Evolutionary conservation across 2,888 invertebrate species (phyloP), one percentile per base, ranked within the genome.

Genomic region (Athalia rosae): DNA sequence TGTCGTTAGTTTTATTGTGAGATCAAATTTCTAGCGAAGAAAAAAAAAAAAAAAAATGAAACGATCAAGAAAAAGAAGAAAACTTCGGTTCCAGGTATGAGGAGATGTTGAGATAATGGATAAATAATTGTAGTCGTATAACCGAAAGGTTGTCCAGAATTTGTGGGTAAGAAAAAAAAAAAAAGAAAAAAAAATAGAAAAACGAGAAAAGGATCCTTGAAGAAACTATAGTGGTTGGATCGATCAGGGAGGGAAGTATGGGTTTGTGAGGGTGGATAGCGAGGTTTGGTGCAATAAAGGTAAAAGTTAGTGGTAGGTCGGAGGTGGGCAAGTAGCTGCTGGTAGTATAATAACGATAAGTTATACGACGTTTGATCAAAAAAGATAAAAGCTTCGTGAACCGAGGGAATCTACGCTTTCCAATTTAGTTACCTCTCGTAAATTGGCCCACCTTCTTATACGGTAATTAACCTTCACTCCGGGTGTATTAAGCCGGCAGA

Each of bases 341-440:
- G 43, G 56, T 45, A 58, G 56, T 15, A 58, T 58, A 71, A 71
- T 71, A 71, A 71, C 71, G 71, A 58, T 71, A 71, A 71, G 71
- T 71, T 71, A 71, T 58, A 71, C 56, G 71, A 71, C 58, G 45
- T 71, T 56, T 45, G 71, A 71, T 71, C n/a, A 71, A 71, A 58
- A 71, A 71, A 58, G 71, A 71, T 71, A 71, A 71, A 45, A 71
- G 41, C 50, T 28, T 50, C 53, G 9, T n/a, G 53, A 53, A 9
- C 11, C 53, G n/a, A 9, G 6, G 53, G 67, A 67, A 67, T 67
- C 67, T 28, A 71, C 58, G 58, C 58, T 71, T 56, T 56, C 71
- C 71, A 71, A 58, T 56, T 71, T 71, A 56, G 58, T 71, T 71
- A 58, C 45, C 43, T 58, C 50, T 13, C 67, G 45, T 71, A 43